Conservation (phyloP, 1,140 invertebrate genomes). For the Sinella curviseta region DNA sequence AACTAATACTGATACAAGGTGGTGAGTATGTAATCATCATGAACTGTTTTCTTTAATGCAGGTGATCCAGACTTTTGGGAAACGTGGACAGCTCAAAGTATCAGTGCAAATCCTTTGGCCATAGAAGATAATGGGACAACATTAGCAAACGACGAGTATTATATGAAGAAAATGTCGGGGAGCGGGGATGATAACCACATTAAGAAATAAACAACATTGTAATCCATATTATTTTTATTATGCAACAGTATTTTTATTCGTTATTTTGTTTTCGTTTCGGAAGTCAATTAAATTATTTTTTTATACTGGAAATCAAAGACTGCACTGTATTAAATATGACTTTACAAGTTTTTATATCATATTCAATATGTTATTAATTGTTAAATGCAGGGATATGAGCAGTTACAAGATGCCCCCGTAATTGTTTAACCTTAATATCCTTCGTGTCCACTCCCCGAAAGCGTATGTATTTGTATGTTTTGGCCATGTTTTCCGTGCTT, state of each 20-base stretch:
- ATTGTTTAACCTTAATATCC: not conserved
- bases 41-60: not conserved
- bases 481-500: not conserved
- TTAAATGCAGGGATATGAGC: not conserved
- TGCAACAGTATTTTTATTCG: no score
- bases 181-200: not conserved
- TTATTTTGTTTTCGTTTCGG: no score
- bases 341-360: no score
- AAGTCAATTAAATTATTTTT: no score
- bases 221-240: not conserved
- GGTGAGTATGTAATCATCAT: not conserved
- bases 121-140: not conserved
- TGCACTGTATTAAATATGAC: not conserved
- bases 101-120: not conserved
- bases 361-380: not conserved
- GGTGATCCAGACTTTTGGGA: slow-evolving; percentile 10
- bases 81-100: not conserved
- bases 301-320: not conserved
- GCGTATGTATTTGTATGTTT: not conserved
- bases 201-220: not conserved
- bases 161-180: not conserved
- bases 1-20: not conserved
- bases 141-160: not conserved
- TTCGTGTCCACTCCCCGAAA: not conserved
- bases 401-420: not conserved